A percentile compares a stretch with the other conserved stretches of the same genome.
Evolutionary conservation across 2,888 invertebrate genomes (phyloP).

Genomic region (Erebia aethiops): DNA sequence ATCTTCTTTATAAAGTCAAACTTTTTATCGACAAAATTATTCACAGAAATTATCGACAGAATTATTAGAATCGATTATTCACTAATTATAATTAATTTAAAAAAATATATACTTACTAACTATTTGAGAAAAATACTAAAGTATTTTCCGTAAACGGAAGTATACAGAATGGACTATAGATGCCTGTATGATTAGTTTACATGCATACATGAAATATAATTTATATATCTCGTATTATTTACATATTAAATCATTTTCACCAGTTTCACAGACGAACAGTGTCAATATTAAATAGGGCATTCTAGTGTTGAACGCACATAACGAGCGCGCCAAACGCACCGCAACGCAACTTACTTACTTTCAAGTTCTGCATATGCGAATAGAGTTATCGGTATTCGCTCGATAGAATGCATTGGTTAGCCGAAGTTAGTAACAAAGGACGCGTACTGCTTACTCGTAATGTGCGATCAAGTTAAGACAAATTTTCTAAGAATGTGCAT

Average conservation of each 20-base stretch:
- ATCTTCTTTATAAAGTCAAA: no score
- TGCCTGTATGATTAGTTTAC: background rate
- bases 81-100: no score
- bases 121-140: no score
- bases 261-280: background rate
- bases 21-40: no score
- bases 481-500: constrained; percentile 7
- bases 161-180: background rate
- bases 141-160: no score
- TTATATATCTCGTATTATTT: background rate
- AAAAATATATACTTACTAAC: no score
- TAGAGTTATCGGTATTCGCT: background rate
- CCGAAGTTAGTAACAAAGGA: background rate
- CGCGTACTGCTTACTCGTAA: background rate
- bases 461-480: constrained; percentile 1
- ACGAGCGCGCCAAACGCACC: background rate
- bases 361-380: background rate
- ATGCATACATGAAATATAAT: background rate
- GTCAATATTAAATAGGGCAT: background rate
- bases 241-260: background rate
- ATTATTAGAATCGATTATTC: no score
- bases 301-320: background rate
- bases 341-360: background rate
- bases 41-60: no score
- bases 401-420: background rate